Conservation (phyloP, 1,140 invertebrate genomes). For the Sinonovacula constricta region DNA sequence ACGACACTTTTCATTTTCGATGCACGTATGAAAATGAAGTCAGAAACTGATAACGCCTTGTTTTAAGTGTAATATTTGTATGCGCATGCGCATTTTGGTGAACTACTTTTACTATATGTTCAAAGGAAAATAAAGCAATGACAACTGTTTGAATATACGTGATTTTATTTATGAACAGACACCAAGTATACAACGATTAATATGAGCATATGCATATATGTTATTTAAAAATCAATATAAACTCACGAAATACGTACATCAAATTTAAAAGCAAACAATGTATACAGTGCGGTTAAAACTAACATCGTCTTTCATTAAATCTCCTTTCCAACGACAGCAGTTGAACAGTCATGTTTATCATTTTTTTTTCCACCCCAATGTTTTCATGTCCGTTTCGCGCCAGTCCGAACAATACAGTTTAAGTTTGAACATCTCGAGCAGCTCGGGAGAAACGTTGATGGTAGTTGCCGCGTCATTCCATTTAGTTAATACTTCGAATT, state of each 20-base stretch:
- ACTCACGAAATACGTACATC: neutral
- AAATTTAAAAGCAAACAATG: neutral
- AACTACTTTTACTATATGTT: constrained; percentile 1
- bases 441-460: constrained; percentile 5
- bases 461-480: constrained; percentile 7
- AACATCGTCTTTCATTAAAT: neutral
- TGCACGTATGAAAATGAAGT: neutral
- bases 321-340: constrained; percentile 10
- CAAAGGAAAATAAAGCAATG: neutral
- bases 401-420: constrained; percentile 16
- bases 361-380: constrained; percentile 24
- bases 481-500: constrained; percentile 18
- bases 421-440: constrained; percentile 10
- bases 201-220: constrained; percentile 4
- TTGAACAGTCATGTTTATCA: constrained; percentile 9
- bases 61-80: neutral
- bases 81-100: neutral
- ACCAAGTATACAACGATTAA: too few species aligned
- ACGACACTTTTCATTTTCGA: constrained; percentile 14
- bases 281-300: neutral
- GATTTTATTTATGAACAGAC: too few species aligned
- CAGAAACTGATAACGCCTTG: neutral
- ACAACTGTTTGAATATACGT: neutral
- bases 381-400: constrained; percentile 28
- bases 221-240: neutral